Percentiles rank a stretch among this genome's conserved stretches.
These are phyloP conservation scores for Argentina silus DNA, from an alignment of 2,797 vertebrate species.

Conservation along the genomic window DNA sequence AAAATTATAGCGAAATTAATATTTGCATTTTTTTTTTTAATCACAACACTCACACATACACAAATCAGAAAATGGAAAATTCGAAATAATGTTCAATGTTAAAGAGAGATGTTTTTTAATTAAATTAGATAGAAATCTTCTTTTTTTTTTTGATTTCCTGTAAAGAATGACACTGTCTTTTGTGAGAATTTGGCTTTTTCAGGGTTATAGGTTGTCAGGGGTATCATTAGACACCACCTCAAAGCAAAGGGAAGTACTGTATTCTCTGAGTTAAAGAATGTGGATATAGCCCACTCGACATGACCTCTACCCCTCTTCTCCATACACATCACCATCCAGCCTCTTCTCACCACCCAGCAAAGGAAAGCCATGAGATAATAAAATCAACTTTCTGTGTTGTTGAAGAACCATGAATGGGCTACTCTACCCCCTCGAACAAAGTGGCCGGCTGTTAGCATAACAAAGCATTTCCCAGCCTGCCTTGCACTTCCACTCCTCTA, in stretches of 20 bases:
- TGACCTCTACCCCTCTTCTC: slow-evolving; percentile 8
- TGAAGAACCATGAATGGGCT: slow-evolving; percentile 41
- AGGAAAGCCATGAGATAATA: slow-evolving; percentile 37
- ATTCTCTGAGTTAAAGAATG: slow-evolving; percentile 9
- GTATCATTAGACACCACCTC: not conserved
- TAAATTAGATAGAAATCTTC: not conserved
- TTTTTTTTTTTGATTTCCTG: not conserved
- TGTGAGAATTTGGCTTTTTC: not conserved
- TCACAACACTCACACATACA: not conserved
- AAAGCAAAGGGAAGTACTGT: not conserved
- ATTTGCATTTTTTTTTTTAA: not conserved
- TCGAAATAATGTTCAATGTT: too few species aligned
- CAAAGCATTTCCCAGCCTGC: slow-evolving; percentile 53
- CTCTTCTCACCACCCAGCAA: slow-evolving; percentile 8
- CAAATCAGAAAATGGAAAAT: not conserved
- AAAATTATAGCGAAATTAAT: not conserved
- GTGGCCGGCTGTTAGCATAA: slow-evolving; percentile 61
- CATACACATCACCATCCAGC: not conserved
- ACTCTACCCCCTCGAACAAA: slow-evolving; percentile 31
- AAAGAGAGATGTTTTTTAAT: too few species aligned
- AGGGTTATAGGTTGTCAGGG: slow-evolving; percentile 1
- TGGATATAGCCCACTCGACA: not conserved
- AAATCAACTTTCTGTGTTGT: slow-evolving; percentile 25
- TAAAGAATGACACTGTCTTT: not conserved
- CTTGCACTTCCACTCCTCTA: slow-evolving; percentile 48